Conservation (phyloP, 2,888 invertebrate genomes). For the Reticulitermes lucifugus region DNA sequence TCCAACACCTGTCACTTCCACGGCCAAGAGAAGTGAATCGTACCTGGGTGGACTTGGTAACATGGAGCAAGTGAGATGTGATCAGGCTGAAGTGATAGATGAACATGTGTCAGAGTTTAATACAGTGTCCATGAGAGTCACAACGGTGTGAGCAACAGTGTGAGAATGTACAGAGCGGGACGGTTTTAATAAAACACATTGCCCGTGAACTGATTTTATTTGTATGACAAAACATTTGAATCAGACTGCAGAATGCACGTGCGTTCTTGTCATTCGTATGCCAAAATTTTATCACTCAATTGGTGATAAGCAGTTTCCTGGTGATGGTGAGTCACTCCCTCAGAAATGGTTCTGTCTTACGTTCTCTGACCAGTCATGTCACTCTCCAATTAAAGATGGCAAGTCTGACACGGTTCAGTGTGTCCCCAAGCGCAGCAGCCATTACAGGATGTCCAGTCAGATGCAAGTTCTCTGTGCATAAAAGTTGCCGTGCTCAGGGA, state of each 20-base stretch:
- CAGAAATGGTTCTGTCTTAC: background rate
- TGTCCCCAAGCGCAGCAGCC: too few relatives aligned
- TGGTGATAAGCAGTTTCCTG: background rate
- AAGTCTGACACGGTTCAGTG: background rate
- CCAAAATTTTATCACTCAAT: background rate
- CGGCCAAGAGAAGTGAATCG: conserved; percentile 10
- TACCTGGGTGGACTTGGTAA: conserved; percentile 26
- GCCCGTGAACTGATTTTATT: background rate
- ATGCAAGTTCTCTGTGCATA: too few relatives aligned
- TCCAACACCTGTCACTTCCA: conserved; percentile 47
- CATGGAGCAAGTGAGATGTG: background rate
- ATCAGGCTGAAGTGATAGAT: conserved; percentile 27
- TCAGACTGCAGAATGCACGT: background rate
- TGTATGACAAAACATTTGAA: background rate
- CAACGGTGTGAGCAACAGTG: conserved; percentile 36
- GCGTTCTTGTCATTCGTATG: conserved; percentile 8
- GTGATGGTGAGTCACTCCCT: background rate
- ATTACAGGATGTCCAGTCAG: too few relatives aligned
- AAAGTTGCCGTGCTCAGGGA: too few relatives aligned
- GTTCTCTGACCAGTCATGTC: background rate
- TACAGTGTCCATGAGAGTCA: conserved; percentile 47
- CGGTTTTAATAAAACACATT: background rate
- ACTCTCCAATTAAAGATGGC: background rate
- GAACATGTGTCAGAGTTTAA: conserved; percentile 32
- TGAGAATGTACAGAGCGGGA: background rate